Evolutionary conservation across 53 echinoderm and acorn worm genomes (phyloP), one percentile per base, ranked within the genome.

Genomic region (Paracentrotus lividus): DNA sequence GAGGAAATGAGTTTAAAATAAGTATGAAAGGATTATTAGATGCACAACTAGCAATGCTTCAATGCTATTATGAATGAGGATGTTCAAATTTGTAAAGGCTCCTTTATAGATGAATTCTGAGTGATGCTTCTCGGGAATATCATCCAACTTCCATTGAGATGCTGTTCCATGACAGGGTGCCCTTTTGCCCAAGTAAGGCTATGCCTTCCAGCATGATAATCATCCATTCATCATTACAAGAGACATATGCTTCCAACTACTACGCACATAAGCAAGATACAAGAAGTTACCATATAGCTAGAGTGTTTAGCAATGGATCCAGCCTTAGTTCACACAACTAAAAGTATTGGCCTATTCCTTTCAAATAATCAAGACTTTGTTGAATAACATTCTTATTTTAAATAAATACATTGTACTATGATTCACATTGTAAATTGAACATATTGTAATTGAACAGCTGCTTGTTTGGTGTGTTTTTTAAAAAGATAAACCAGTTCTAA

Each of bases 171-270:
- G 36, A 38, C 40, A 38, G 21, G 14, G 36, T 20, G 40, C 20
- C 72, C 31, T 29, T 64, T 1, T 18, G 13, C 18, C 31, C 21
- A 36, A 8, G 38, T 72, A 18, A 72, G 72, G 72, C 12, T 72
- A 20, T 72, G 67, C 33, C 67, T 72, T 72, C 72, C 5, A 72
- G 72, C 72, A 36, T 72, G 72, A 72, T 72, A 72, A 36, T 40
- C 32, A 38, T 72, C 72, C 36, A 36, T 72, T 72, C 36, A 72
- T 72, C 40, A 72, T 38, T 72, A 18, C 18, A 36, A 16, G 16
- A 4, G 72, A 38, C 20, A 38, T 40, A 40, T 40, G 18, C 40
- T 72, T 72, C 72, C 72, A 1, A 32, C 18, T 72, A 72, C 40
- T 15, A 4, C 40, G 6, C 32, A 20, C 64, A 64, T 64, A 64